Evolutionary conservation across 2,888 invertebrate genomes (phyloP), one percentile per base, ranked within the genome.

Genomic region (Thereva nobilitata): DNA sequence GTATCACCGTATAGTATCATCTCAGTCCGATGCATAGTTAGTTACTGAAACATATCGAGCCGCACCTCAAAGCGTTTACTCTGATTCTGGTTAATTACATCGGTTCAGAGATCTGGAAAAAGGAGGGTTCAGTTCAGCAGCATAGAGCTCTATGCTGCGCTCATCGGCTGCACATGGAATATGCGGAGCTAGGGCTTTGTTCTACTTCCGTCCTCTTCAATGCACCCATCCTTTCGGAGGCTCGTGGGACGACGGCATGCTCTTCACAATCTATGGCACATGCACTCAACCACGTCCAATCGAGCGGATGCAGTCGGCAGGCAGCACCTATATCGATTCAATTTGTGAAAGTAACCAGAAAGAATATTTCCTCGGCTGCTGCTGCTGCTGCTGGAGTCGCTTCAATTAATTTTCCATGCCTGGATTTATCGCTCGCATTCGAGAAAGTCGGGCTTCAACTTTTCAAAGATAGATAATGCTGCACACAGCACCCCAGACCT

Each of bases 31-130:
- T 40, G 41, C 23, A 54, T 54, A 12, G 54, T 12, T 41, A 12
- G 54, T 41, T 55, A 41, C 55, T 42, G 23, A 23, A 23, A 23
- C 23, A 23, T 23, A 23, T 12, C 7, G 23, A 10, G 55, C 55
- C 55, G 55, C 55, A 55, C 55, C 55, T 55, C 55, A 41, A 55
- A 41, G 55, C 41, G 41, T 37, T 55, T 55, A 55, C 40, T 55
- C 55, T 55, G 55, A 55, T 55, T 55, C 55, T 55, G 55, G 55
- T 41, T 55, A 55, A 55, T 55, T 55, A 55, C 55, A 55, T 55
- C 55, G 41, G 55, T 41, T 41, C 12, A 41, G 41, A 41, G 55
- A 55, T 55, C 55, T 55, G 52, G 52, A 23, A 23, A 23, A 23
- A 23, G 23, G 23, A 23, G 23, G 23, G 23, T 23, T 23, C 23